Base-by-base conservation (phyloP, 2,113 vertebrate genomes). In the Phoenicopterus ruber region DNA sequence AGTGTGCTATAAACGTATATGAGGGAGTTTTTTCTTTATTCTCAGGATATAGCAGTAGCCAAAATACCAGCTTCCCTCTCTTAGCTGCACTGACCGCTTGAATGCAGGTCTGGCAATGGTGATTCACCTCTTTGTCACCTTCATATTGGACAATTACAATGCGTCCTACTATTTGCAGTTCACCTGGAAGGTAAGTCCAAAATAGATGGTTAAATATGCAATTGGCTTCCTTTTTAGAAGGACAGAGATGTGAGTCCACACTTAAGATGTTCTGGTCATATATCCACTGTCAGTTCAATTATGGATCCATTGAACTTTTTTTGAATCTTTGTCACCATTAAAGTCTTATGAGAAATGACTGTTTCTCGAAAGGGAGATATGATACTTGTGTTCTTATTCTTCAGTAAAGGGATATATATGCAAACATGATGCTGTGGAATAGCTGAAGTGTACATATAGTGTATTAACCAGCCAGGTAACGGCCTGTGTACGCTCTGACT, bases 1-100 rank as follows among this genome's bases (percentile, higher is more conserved):
- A 50, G 3, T 6, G 13, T 71, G 13, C 0, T 40, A 20, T 34
- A 47, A 83, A 46, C 0, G 0, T 9, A 46, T 4, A 11, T 25
- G 17, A n/a, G 2, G 10, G 7, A 21, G 21, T 49, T 49, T 65
- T 73, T 77, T 19, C 11, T 61, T 15, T 61, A 10, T 71, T 73
- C 11, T 21, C 36, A 42, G 38, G 31, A 32, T 31, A 70, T 1
- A 70, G 14, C 12, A 70, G 8, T 24, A 78, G 36, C 6, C 1
- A 17, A 79, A 82, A 73, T 66, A 77, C 5, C 28, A 73, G 13
- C 28, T 93, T 81, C 9, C 17, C 6, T 70, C 25, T 74, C 19
- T 42, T 58, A 55, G 40, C 11, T 89, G 25, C 40, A 15, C 17
- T 54, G 74, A 74, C n/a, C 0, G 0, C 9, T 82, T 74, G 50